Base-by-base conservation (phyloP, 2,113 vertebrate genomes). In the Phocoena sinus region DNA sequence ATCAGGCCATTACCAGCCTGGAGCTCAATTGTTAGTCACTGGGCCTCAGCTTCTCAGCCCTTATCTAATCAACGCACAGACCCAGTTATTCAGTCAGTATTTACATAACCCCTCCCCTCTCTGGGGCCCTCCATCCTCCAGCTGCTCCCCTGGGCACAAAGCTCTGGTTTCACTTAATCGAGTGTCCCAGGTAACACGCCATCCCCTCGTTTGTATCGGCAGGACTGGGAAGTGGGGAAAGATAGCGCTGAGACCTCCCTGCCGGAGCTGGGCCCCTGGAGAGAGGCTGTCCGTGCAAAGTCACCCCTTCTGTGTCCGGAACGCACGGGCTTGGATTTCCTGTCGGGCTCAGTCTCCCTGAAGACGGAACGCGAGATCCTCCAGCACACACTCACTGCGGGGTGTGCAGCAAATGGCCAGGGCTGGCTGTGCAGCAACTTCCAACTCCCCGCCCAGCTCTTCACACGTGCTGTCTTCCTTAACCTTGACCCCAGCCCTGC, bases 151-250 rank as follows among this genome's bases (percentile, higher is more conserved):
- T 84, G 97, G 80, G 86, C 92, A 71, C 91, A 92, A 74, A 97
- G 95, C 85, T 96, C 95, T 9, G 44, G 76, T 82, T 96, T 96
- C 97, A 28, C 44, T 98, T 97, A 95, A 98, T 96, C 97, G 68
- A 97, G 97, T 96, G 95, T 97, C 82, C 96, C 96, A 95, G 97
- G 96, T 94, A 93, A 97, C 70, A 89, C 97, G 91, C 96, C 89
- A 0, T 6, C 18, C 28, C 1, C 17, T 20, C 11, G 76, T 98
- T 97, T 89, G 94, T 92, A 94, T 97, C 95, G 95, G 83, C 97
- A 86, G 73, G 63, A 84, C 93, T 86, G 70, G 26, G 90, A 80
- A 86, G 92, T 71, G 92, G 50, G 92, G 79, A 28, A 96, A 79
- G 74, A 93, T 73, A 79, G 73, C 81, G 89, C 73, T 81, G 88